Percentiles rank a stretch among this genome's conserved stretches.
Evolutionary conservation across 2,888 invertebrate species (phyloP).

Genomic region (Eupelmus urozonus): DNA sequence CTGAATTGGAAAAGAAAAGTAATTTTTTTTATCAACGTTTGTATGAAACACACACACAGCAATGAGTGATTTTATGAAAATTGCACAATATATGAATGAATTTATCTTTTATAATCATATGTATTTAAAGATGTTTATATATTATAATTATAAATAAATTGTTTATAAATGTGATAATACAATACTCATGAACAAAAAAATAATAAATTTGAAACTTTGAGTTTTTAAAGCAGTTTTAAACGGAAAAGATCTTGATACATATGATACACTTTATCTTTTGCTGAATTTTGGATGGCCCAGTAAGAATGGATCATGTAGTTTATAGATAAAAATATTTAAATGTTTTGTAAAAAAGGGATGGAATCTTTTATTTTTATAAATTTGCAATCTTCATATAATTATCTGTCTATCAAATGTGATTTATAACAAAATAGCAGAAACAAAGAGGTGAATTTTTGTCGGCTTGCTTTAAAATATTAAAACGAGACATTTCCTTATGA

Average conservation of each 20-base stretch:
- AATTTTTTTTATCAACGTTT: too few relatives aligned
- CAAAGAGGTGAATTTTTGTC: slow-evolving; percentile 47
- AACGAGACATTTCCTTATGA: slow-evolving; percentile 40
- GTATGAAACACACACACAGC: too few relatives aligned
- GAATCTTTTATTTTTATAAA: slow-evolving; percentile 52
- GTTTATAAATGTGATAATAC: too few relatives aligned
- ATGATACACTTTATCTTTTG: slow-evolving; percentile 34
- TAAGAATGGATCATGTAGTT: slow-evolving; percentile 40
- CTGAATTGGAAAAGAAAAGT: too few relatives aligned
- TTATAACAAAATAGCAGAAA: slow-evolving; percentile 55
- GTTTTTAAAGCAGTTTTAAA: slow-evolving; percentile 12
- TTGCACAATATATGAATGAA: too few relatives aligned
- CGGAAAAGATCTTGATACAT: slow-evolving; percentile 22
- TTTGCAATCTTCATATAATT: slow-evolving; percentile 49
- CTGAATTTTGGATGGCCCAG: slow-evolving; percentile 36
- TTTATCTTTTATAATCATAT: too few relatives aligned
- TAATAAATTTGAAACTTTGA: too few relatives aligned
- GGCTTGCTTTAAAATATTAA: slow-evolving; percentile 49
- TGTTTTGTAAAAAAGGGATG: slow-evolving; percentile 55
- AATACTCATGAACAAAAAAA: too few relatives aligned
- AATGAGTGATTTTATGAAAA: too few relatives aligned
- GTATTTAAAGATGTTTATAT: too few relatives aligned
- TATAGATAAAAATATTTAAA: slow-evolving; percentile 53
- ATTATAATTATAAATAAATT: too few relatives aligned
- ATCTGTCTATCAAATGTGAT: slow-evolving; percentile 54